Base-by-base conservation (phyloP, 30 jellyfish, hydroid and myxozoan genomes). In the Hydra vulgaris region DNA sequence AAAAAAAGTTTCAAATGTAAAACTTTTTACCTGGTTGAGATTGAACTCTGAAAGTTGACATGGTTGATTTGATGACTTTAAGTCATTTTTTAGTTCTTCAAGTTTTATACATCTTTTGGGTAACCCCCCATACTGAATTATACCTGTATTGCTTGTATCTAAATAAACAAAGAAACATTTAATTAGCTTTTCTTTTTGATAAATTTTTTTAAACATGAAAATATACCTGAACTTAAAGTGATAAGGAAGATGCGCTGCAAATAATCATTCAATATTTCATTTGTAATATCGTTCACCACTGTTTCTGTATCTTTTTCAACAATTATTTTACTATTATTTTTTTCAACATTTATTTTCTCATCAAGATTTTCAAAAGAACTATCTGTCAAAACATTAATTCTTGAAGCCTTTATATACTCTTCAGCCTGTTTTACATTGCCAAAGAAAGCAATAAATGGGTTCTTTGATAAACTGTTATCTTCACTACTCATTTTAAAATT, bases 381-480 rank as follows among this genome's bases (percentile, higher is more conserved):
- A 4, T 27, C 3, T 4, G 52, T 54, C 8, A 61, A 27, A 12
- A 3, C 12, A 18, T 26, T 87, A 16, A 53, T 76, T 55, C 75
- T 79, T 24, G 94, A 83, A 23, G 96, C 94, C 53, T 72, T 85
- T 1, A 87, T 78, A 83, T 83, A 92, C 67, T 86, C 95, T 71
- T 87, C 69, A 4, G 98, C 98, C 85, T 92, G 98, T 56, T 83
- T 82, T 68, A 81, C 54, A 23, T 92, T 86, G 55, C 96, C 96
- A 81, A 92, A 92, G 18, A 92, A 81, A 22, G 96, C 98, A 15
- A 75, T 85, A 84, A 92, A 92, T 21, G 98, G 98, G 70, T 92
- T 92, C 27, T 86, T 84, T 17, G 85, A 82, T 0, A 92, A 83
- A 66, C 87, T 89, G 1, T 81, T 82, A 20, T 82, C 89, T 56